Evolutionary conservation across 2,888 invertebrate genomes (phyloP).

Genomic region (Tipula helvola): DNA sequence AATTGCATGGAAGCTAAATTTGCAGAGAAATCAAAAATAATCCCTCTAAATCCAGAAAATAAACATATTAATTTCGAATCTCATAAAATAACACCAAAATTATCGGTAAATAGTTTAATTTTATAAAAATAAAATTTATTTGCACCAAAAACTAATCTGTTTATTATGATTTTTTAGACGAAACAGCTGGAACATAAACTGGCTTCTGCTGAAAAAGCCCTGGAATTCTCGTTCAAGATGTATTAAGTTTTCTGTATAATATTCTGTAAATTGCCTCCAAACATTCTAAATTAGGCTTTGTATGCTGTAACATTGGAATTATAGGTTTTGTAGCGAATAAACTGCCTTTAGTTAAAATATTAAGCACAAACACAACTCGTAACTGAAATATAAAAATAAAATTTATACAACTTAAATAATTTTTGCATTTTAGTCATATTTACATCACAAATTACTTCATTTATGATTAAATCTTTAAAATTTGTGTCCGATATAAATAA

Average conservation of each 20-base stretch:
- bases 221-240: background rate
- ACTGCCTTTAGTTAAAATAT: constrained; percentile 30
- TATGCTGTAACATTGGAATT: constrained; percentile 30
- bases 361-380: constrained; percentile 32
- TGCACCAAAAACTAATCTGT: background rate
- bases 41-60: background rate
- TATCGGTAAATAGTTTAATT: background rate
- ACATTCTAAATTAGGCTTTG: constrained; percentile 32
- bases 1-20: background rate
- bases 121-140: background rate
- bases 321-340: constrained; percentile 28
- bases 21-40: background rate
- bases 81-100: background rate
- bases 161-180: constrained; percentile 19
- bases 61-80: background rate
- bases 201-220: constrained; percentile 14
- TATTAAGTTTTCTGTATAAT: constrained; percentile 16
- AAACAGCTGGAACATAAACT: constrained; percentile 23
- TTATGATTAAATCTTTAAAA: constrained; percentile 34
- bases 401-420: background rate
- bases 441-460: constrained; percentile 37
- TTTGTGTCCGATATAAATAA: constrained; percentile 28
- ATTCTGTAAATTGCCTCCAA: constrained; percentile 28
- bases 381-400: constrained; percentile 22
- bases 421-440: background rate